A percentile compares a stretch with the other conserved stretches of the same genome.
These are phyloP conservation scores for Diachrysia chrysitis DNA, from an alignment of 2,888 invertebrate species.

Conservation along the genomic window DNA sequence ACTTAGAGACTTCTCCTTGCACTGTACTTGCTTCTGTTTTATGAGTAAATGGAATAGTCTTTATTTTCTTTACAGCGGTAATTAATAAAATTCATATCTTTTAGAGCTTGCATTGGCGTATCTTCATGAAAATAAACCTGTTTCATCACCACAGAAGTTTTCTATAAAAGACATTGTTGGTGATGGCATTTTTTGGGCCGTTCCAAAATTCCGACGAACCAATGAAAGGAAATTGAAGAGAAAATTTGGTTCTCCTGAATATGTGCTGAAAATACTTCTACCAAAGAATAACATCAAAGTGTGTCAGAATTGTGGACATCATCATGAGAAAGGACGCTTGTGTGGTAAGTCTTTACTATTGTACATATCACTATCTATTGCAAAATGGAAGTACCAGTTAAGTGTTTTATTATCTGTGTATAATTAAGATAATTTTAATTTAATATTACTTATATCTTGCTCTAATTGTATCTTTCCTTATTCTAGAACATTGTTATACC, in stretches of 20 bases:
- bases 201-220: constrained; percentile 93
- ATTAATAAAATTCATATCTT: constrained; percentile 43
- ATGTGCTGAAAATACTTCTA: constrained; percentile 91
- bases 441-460: too few relatives aligned
- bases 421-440: too few relatives aligned
- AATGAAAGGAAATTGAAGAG: constrained; percentile 93
- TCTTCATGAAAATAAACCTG: constrained; percentile 65
- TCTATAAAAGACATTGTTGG: constrained; percentile 91
- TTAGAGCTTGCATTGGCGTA: constrained; percentile 79
- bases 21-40: neutral
- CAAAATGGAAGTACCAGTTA: too few relatives aligned
- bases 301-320: constrained; percentile 95
- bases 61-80: neutral
- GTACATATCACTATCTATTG: neutral
- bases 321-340: constrained; percentile 93
- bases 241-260: constrained; percentile 92
- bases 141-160: constrained; percentile 69
- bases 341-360: constrained; percentile 91
- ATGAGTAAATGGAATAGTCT: neutral
- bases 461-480: constrained; percentile 56
- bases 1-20: neutral
- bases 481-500: constrained; percentile 94
- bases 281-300: constrained; percentile 93
- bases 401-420: too few relatives aligned
- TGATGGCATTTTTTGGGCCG: constrained; percentile 94